These are phyloP conservation scores for Galaxias olidus DNA, from an alignment of 2,797 vertebrate species.

Conservation along the genomic window DNA sequence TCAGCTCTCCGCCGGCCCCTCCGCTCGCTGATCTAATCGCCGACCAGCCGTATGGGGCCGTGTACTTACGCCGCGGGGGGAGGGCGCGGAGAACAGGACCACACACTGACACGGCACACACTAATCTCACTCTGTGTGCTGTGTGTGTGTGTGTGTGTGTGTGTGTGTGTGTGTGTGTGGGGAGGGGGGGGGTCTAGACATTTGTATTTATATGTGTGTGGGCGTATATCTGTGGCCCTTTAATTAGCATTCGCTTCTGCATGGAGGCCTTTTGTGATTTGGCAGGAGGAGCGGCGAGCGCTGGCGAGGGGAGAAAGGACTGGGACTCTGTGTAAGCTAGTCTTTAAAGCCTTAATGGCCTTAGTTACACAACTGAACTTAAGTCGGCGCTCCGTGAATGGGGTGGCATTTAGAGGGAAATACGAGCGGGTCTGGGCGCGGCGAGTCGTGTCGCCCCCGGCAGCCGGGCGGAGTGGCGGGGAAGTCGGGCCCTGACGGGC, in stretches of 20 bases:
- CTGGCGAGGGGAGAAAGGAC: conserved; percentile 50
- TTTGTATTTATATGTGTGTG: conserved; percentile 11
- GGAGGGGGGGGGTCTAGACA: too few relatives aligned
- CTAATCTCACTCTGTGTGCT: conserved; percentile 61
- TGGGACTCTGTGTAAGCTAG: background rate
- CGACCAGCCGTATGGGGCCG: conserved; percentile 69
- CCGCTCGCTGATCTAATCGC: conserved; percentile 68
- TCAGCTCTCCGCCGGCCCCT: conserved; percentile 53
- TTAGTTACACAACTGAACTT: conserved; percentile 69
- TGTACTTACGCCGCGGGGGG: conserved; percentile 68
- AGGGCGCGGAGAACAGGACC: conserved; percentile 64
- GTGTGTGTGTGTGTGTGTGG: conserved; percentile 9
- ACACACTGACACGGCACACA: conserved; percentile 64
- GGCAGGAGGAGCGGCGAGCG: conserved; percentile 59
- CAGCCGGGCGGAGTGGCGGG: conserved; percentile 67
- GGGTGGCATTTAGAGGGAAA: conserved; percentile 64
- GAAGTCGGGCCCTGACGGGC: conserved; percentile 67
- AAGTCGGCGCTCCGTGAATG: conserved; percentile 59
- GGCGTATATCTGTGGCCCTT: conserved; percentile 39
- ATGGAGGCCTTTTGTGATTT: conserved; percentile 71
- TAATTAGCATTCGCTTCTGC: conserved; percentile 74
- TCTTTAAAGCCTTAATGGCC: conserved; percentile 46
- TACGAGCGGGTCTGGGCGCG: conserved; percentile 63
- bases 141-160: background rate
- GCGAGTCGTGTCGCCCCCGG: conserved; percentile 64